Percentiles rank a stretch among this genome's conserved stretches.
Evolutionary conservation across 1,140 invertebrate species (phyloP).

Genomic region (Penaeus japonicus): DNA sequence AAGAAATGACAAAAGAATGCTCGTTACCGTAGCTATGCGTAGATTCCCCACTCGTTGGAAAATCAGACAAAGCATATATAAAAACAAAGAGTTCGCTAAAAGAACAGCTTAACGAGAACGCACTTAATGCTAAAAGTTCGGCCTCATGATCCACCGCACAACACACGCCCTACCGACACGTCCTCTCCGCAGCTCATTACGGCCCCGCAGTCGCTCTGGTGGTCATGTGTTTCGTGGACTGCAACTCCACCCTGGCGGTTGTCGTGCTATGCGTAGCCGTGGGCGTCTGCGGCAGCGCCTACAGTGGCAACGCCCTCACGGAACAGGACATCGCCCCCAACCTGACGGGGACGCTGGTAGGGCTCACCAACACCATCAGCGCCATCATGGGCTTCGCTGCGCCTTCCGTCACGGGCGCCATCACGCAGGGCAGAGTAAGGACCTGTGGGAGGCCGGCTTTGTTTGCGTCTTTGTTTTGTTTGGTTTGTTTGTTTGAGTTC

Average conservation of each 20-base stretch:
- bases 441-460: background rate
- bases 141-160: no score
- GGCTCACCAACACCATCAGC: conserved; percentile 71
- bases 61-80: no score
- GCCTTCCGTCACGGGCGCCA: conserved; percentile 67
- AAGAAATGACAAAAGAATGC: no score
- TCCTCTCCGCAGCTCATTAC: conserved; percentile 68
- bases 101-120: no score
- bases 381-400: conserved; percentile 62
- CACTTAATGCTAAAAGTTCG: no score
- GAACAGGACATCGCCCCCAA: conserved; percentile 79
- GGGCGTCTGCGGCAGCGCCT: conserved; percentile 74
- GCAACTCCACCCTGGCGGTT: conserved; percentile 75
- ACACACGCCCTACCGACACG: background rate
- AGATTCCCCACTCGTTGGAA: no score
- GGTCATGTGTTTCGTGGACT: conserved; percentile 80
- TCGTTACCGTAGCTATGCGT: no score
- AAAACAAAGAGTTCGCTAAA: no score
- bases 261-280: conserved; percentile 75
- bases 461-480: no score
- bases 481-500: no score
- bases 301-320: conserved; percentile 65
- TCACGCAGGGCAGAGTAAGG: conserved; percentile 62
- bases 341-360: conserved; percentile 77
- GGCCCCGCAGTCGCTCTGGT: conserved; percentile 77